A percentile compares a stretch with the other conserved stretches of the same genome.
These are phyloP conservation scores for Drosophila sp. DNA, from an alignment of 1,140 invertebrate genomes.

Conservation along the genomic window DNA sequence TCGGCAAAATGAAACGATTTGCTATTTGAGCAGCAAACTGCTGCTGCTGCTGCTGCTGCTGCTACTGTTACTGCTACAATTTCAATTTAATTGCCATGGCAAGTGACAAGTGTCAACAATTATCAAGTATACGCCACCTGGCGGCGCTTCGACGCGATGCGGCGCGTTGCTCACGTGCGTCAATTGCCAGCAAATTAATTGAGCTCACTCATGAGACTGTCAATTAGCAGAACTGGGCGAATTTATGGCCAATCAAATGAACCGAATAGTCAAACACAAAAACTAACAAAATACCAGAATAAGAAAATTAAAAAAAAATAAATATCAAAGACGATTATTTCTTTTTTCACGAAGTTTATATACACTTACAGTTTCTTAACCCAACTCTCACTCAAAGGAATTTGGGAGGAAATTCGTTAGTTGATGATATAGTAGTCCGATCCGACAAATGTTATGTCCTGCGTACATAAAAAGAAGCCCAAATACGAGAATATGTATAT, in stretches of 20 bases:
- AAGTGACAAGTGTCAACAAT: constrained; percentile 73
- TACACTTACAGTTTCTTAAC: too few relatives aligned
- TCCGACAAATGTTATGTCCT: too few relatives aligned
- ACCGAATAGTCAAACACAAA: constrained; percentile 8
- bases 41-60: too few relatives aligned
- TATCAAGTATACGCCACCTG: constrained; percentile 80
- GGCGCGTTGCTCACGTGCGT: constrained; percentile 52
- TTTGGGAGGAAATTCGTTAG: too few relatives aligned
- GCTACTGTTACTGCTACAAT: constrained; percentile 19
- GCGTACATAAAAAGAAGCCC: too few relatives aligned
- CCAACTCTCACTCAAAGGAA: too few relatives aligned
- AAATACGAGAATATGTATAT: too few relatives aligned
- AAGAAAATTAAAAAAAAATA: constrained; percentile 9
- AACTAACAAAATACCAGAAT: constrained; percentile 30
- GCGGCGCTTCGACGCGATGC: not conserved
- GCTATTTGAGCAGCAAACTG: not conserved
- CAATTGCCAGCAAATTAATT: constrained; percentile 76
- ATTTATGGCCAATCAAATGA: constrained; percentile 54
- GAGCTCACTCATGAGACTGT: constrained; percentile 74
- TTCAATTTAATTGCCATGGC: constrained; percentile 44
- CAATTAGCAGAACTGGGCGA: constrained; percentile 66
- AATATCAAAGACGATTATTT: constrained; percentile 10
- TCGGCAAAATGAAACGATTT: not conserved
- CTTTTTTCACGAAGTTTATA: too few relatives aligned
- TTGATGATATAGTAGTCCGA: too few relatives aligned